Percentiles rank a stretch among this genome's conserved stretches.
Evolutionary conservation across 1,140 invertebrate genomes (phyloP).

Genomic region (Lasioglossum baleicum): DNA sequence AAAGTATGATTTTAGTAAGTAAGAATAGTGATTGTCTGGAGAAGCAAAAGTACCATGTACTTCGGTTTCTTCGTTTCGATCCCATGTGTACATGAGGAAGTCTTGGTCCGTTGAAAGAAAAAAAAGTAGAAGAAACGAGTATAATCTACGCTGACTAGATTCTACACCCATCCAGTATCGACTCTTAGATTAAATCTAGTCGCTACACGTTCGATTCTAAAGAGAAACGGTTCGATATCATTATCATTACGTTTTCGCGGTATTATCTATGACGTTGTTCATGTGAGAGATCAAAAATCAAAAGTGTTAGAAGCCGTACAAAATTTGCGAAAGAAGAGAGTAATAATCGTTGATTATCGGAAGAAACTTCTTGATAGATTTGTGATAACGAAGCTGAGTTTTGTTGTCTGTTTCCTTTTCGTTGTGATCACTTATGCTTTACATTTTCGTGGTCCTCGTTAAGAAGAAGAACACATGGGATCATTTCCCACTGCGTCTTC

Average conservation of each 20-base stretch:
- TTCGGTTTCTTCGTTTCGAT: not conserved
- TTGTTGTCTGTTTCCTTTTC: conserved; percentile 25
- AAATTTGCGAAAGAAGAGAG: conserved; percentile 9
- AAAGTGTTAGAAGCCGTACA: not conserved
- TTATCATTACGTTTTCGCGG: not conserved
- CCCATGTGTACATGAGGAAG: conserved; percentile 20
- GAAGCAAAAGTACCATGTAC: not conserved
- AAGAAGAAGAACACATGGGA: not conserved
- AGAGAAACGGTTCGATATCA: conserved; percentile 27
- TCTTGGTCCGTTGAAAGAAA: conserved; percentile 53
- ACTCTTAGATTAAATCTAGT: conserved; percentile 38
- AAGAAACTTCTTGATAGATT: not conserved
- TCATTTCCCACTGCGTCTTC: not conserved
- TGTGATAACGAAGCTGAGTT: conserved; percentile 20
- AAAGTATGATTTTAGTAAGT: not conserved
- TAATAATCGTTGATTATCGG: not conserved
- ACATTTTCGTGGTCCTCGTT: conserved; percentile 31
- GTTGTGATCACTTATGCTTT: conserved; percentile 11
- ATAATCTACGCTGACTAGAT: conserved; percentile 62
- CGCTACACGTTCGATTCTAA: conserved; percentile 44
- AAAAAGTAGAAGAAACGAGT: not conserved
- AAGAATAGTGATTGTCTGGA: not conserved
- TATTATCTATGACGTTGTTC: not conserved
- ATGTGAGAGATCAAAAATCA: conserved; percentile 7
- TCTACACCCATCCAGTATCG: conserved; percentile 60